Evolutionary conservation across 2,797 vertebrate species (phyloP).

Genomic region (Microcaecilia unicolor): DNA sequence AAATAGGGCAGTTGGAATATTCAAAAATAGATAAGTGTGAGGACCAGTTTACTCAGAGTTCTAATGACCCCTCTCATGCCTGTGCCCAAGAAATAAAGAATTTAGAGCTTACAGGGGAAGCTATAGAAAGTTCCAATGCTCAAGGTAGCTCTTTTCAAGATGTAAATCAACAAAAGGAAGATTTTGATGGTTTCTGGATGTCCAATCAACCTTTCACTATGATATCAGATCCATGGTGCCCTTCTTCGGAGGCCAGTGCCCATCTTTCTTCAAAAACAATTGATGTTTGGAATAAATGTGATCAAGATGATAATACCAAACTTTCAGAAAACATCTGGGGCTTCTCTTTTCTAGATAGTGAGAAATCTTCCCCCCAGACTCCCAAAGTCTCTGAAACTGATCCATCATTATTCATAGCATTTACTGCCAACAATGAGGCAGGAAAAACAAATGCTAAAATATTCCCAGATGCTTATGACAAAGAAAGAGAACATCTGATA

Average conservation of each 20-base stretch:
- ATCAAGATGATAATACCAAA: constrained; percentile 22
- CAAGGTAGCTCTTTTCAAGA: constrained; percentile 16
- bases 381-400: constrained; percentile 19
- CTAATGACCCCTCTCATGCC: background rate
- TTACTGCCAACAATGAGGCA: constrained; percentile 4
- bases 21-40: constrained; percentile 32
- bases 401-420: constrained; percentile 36
- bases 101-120: constrained; percentile 10
- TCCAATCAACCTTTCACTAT: constrained; percentile 14
- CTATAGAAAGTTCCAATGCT: background rate
- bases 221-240: constrained; percentile 37
- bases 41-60: constrained; percentile 18
- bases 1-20: constrained; percentile 23
- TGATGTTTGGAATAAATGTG: constrained; percentile 36
- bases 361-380: constrained; percentile 18
- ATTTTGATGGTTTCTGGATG: constrained; percentile 40
- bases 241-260: constrained; percentile 3
- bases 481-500: constrained; percentile 4
- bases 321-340: constrained; percentile 38
- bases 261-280: constrained; percentile 9
- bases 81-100: constrained; percentile 9
- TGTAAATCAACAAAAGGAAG: constrained; percentile 31
- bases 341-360: constrained; percentile 13
- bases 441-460: constrained; percentile 12
- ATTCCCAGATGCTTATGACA: constrained; percentile 24